phyloP scores from a whole-genome alignment of 2,113 vertebrate genomes.

The Epinephelus cyanopodus region DNA sequence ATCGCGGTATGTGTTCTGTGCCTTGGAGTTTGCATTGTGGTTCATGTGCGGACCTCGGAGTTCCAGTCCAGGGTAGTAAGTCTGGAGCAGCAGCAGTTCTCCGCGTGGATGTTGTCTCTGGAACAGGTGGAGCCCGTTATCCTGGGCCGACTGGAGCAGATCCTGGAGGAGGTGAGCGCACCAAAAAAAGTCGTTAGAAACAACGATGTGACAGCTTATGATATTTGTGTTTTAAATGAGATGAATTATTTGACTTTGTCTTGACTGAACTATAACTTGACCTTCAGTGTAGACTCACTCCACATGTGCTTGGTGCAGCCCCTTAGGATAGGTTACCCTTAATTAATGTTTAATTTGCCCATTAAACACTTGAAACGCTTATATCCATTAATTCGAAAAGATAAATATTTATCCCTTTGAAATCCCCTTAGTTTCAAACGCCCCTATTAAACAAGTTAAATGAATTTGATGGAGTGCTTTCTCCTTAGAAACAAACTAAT shows the following conservation, averaged over 20 bases:
- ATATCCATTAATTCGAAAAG: not conserved
- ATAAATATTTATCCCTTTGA: not conserved
- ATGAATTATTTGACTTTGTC: not conserved
- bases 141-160: constrained; percentile 79
- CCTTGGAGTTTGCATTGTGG: constrained; percentile 79
- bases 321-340: not conserved
- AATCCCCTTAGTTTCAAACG: not conserved
- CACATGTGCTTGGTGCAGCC: not conserved
- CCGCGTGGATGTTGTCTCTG: constrained; percentile 78
- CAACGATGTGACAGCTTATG: too few species aligned
- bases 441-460: not conserved
- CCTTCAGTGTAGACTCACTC: not conserved
- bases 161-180: constrained; percentile 75
- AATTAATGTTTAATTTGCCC: not conserved
- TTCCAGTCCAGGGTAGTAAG: constrained; percentile 79
- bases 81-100: constrained; percentile 80
- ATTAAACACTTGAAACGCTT: not conserved
- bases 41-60: constrained; percentile 77
- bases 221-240: not conserved
- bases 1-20: constrained; percentile 68
- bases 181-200: not conserved
- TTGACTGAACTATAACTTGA: not conserved
- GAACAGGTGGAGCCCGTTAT: constrained; percentile 86
- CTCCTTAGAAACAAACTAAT: not conserved
- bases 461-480: not conserved